Percentiles rank a stretch among this genome's conserved stretches.
Conservation (phyloP, 2,888 invertebrate genomes). For the Acanthoscelides obtectus region DNA sequence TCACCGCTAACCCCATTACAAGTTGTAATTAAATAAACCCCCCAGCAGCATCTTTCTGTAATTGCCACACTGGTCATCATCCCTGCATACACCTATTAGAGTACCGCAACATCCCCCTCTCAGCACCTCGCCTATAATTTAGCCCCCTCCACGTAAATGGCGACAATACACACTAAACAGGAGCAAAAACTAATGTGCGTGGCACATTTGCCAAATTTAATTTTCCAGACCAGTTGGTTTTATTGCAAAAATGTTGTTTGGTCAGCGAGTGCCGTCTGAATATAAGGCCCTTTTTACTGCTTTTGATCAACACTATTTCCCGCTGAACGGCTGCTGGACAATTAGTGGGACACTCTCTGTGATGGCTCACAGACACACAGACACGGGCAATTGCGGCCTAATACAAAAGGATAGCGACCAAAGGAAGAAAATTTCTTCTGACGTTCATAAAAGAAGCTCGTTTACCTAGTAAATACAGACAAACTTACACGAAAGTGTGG, state of each 20-base stretch:
- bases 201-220: conserved; percentile 47
- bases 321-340: background rate
- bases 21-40: background rate
- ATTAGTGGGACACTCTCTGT: background rate
- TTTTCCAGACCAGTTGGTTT: conserved; percentile 45
- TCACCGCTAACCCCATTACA: background rate
- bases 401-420: background rate
- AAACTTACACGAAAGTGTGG: too few relatives aligned
- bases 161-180: conserved; percentile 31
- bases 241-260: conserved; percentile 41
- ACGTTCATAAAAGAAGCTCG: too few relatives aligned
- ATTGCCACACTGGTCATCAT: background rate
- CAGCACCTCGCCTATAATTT: conserved; percentile 2
- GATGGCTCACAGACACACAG: background rate
- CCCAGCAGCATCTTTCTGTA: background rate
- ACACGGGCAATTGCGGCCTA: background rate
- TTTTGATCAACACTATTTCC: conserved; percentile 22
- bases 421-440: too few relatives aligned
- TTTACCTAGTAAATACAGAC: too few relatives aligned
- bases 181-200: conserved; percentile 46
- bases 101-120: background rate
- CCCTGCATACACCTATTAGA: background rate
- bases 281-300: conserved; percentile 25
- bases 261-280: conserved; percentile 35
- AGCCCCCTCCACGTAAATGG: conserved; percentile 19